Base-by-base conservation (phyloP, 2,113 vertebrate genomes). In the Sander vitreus region DNA sequence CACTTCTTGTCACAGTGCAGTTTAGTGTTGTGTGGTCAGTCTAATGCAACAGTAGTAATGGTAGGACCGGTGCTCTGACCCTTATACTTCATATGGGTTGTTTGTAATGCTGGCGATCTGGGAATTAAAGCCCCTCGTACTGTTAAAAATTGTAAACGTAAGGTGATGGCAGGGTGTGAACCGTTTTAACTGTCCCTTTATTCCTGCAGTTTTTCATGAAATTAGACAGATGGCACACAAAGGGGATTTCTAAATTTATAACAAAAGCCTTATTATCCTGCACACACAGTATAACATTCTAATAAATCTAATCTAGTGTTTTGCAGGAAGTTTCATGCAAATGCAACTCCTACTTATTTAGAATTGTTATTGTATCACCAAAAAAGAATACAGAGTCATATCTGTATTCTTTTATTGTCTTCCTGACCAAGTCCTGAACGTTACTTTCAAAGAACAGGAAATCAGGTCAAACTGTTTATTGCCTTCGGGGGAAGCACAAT, bases 401-500 rank as follows among this genome's bases (percentile, higher is more conserved):
- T n/a, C 25, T 25, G 25, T 25, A 25, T 58, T 54, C 33, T 81
- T 65, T 66, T 47, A n/a, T 60, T 39, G 36, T 72, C 13, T 47
- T 64, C 21, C 11, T 81, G 77, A 84, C 76, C 70, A 69, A 18
- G 50, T 86, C 65, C 72, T 83, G 70, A 87, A 78, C 65, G 78
- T 64, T 33, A 50, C 64, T 88, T 88, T 77, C 39, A 89, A 87
- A 84, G 69, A 83, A 64, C 11, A 63, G 51, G 62, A 91, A 88
- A 87, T 65, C 50, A 77, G 87, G 85, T 90, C 85, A 85, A 62
- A 76, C 66, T 73, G 62, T 54, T 87, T 85, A 89, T 59, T 82
- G 65, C 45, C 73, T 69, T 84, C 23, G 2, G 47, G 50, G 76
- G 64, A 75, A 65, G 77, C 30, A 71, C 39, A 64, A 89, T 39